These are phyloP conservation scores for Eupeodes luniger DNA, from an alignment of 2,888 invertebrate species.

Conservation along the genomic window DNA sequence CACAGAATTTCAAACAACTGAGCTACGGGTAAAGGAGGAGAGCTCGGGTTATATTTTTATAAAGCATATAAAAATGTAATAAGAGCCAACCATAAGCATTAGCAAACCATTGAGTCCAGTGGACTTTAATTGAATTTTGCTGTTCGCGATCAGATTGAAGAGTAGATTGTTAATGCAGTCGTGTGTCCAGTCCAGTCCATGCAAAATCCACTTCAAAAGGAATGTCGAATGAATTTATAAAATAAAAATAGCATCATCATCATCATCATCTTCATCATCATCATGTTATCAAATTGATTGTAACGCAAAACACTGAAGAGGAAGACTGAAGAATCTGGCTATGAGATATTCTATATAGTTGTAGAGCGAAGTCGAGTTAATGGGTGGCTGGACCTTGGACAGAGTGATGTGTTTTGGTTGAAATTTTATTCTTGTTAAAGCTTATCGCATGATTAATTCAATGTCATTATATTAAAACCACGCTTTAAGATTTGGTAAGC, in stretches of 20 bases:
- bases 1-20: slow-evolving; percentile 38
- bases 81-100: slow-evolving; percentile 13
- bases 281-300: not conserved
- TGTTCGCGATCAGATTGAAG: slow-evolving; percentile 67
- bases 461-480: not conserved
- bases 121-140: slow-evolving; percentile 67
- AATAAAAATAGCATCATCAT: slow-evolving; percentile 7
- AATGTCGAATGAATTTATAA: slow-evolving; percentile 21
- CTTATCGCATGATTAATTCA: not conserved
- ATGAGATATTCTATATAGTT: not conserved
- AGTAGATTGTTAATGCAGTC: slow-evolving; percentile 43
- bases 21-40: no score
- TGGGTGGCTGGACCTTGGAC: slow-evolving; percentile 5
- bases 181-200: slow-evolving; percentile 35
- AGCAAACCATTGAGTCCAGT: slow-evolving; percentile 44
- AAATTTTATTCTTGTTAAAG: not conserved
- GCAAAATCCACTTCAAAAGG: slow-evolving; percentile 54
- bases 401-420: not conserved
- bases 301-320: slow-evolving; percentile 7
- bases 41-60: no score
- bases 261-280: not conserved
- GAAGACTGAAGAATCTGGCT: not conserved
- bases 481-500: not conserved
- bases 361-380: not conserved
- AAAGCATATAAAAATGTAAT: not conserved